Conservation (phyloP, 2,113 vertebrate species). For the Halichoerus grypus region DNA sequence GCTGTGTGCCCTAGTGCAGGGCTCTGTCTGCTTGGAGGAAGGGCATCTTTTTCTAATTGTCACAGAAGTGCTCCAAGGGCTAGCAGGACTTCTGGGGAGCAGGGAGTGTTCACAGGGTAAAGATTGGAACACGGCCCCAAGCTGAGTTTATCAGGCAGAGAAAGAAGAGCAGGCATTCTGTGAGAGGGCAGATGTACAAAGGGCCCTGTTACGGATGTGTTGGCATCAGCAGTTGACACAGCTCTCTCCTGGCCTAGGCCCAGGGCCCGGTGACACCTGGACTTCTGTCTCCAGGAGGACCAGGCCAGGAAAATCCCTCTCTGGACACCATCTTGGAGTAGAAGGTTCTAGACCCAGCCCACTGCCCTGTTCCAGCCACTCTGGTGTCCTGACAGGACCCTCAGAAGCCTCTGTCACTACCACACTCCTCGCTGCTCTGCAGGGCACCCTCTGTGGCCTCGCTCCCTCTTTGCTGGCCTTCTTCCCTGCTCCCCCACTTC, state of each 20-base stretch:
- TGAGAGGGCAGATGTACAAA: not conserved
- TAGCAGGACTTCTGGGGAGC: not conserved
- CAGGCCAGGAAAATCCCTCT: not conserved
- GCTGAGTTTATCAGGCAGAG: not conserved
- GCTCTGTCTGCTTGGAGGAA: not conserved
- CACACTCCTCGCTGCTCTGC: not conserved
- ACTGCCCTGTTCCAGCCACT: not conserved
- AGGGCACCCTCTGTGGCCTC: not conserved
- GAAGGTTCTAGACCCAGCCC: not conserved
- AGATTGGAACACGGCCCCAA: not conserved
- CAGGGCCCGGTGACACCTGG: too few species aligned
- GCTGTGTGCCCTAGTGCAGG: not conserved
- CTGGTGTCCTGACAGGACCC: not conserved
- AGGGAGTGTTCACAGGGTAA: not conserved
- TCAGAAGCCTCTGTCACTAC: not conserved
- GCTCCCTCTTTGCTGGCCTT: rapidly evolving
- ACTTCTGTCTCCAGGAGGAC: not conserved
- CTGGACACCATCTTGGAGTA: not conserved
- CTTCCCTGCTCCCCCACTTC: not conserved
- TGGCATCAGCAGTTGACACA: too few species aligned
- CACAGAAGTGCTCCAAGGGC: not conserved
- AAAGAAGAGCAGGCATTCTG: not conserved
- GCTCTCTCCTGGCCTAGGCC: not conserved
- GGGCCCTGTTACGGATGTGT: not conserved
- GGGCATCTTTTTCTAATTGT: not conserved